Conservation (phyloP, 2,113 vertebrate species). For the Dasyurus viverrinus region DNA sequence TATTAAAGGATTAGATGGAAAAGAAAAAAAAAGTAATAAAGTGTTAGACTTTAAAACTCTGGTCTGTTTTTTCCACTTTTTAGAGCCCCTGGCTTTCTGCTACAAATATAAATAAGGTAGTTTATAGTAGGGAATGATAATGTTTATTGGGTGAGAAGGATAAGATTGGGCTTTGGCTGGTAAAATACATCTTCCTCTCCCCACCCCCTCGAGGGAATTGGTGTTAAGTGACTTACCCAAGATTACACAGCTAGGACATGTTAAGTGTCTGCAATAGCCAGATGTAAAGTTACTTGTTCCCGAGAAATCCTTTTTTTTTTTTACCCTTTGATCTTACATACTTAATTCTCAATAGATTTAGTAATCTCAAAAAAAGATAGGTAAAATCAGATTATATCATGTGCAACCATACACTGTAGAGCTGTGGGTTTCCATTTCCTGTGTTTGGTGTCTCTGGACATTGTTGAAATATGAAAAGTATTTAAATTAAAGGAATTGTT, state of each 20-base stretch:
- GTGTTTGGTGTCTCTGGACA: not conserved
- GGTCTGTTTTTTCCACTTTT: not conserved
- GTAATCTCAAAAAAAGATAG: not conserved
- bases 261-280: not conserved
- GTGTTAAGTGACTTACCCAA: not conserved
- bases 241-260: too few relatives aligned
- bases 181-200: too few relatives aligned
- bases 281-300: not conserved
- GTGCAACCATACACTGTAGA: not conserved
- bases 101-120: not conserved
- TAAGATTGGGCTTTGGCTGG: not conserved
- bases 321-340: not conserved
- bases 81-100: slow-evolving; percentile 23
- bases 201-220: not conserved
- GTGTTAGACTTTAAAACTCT: not conserved
- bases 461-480: not conserved
- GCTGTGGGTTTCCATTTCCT: not conserved
- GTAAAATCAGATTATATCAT: not conserved
- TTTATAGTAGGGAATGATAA: not conserved
- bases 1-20: not conserved
- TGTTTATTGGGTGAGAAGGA: not conserved
- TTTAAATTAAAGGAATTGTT: not conserved
- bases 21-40: not conserved
- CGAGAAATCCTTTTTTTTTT: not conserved
- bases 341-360: not conserved